These are phyloP conservation scores for Chaetogeoica ovagalla DNA, from an alignment of 2,888 invertebrate genomes.

Conservation along the genomic window DNA sequence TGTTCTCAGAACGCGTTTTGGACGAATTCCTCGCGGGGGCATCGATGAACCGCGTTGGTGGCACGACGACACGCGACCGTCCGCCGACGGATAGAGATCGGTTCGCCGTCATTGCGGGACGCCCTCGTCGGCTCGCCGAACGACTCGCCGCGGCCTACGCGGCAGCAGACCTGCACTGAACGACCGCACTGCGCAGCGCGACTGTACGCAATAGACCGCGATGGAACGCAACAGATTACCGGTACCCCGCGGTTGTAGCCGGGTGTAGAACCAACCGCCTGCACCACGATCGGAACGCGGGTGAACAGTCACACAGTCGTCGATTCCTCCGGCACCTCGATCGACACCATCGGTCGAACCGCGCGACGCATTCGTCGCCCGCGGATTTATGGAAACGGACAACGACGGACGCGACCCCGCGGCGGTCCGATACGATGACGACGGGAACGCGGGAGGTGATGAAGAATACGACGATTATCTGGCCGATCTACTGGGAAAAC, in stretches of 20 bases:
- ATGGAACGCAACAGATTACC: conserved; percentile 48
- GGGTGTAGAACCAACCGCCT: too few species aligned
- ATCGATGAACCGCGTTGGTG: conserved; percentile 37
- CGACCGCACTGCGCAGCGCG: background rate
- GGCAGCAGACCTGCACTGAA: too few species aligned
- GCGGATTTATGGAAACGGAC: conserved; percentile 38
- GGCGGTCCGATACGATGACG: too few species aligned
- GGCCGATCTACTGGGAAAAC: conserved; percentile 2
- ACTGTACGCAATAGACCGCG: background rate
- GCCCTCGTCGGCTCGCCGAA: background rate
- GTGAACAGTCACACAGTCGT: background rate
- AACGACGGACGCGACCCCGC: conserved; percentile 7
- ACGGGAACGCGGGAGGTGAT: background rate
- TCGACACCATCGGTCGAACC: background rate
- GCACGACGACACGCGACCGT: conserved; percentile 5
- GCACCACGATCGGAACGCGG: too few species aligned
- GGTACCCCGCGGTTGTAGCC: conserved; percentile 24
- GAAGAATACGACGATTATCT: conserved; percentile 43
- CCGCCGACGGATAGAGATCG: background rate
- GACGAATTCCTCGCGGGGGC: background rate
- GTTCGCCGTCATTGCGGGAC: background rate
- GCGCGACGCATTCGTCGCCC: too few species aligned
- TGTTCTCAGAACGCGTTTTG: too few species aligned
- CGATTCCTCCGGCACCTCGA: background rate
- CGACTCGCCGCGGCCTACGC: background rate